A percentile compares a stretch with the other conserved stretches of the same genome.
phyloP scores from a whole-genome alignment of 2,797 vertebrate species.

The Tragelaphus eurycerus region DNA sequence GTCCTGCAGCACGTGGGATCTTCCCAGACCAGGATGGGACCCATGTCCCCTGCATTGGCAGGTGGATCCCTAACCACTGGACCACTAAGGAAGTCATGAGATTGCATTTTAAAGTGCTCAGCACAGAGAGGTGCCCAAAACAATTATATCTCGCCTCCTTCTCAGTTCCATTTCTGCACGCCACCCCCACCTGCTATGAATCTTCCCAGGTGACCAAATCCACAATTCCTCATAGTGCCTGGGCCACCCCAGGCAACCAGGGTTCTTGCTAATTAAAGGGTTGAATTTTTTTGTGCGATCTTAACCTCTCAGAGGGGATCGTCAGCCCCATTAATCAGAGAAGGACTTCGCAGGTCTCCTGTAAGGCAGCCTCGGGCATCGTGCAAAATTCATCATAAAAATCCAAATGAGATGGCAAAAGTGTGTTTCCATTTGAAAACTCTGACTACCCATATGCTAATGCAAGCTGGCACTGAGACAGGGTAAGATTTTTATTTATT shows the following conservation, averaged over 20 bases:
- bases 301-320: constrained; percentile 64
- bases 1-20: background rate
- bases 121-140: background rate
- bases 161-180: background rate
- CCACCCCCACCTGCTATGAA: accelerated
- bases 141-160: background rate
- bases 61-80: background rate
- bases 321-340: constrained; percentile 72
- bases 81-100: background rate
- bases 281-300: constrained; percentile 64
- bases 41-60: background rate
- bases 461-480: constrained; percentile 5
- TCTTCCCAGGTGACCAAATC: background rate
- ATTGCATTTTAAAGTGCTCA: background rate
- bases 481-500: constrained; percentile 44
- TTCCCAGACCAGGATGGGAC: background rate
- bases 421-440: constrained; percentile 51
- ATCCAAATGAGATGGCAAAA: constrained; percentile 67
- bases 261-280: constrained; percentile 73
- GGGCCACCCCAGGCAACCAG: background rate
- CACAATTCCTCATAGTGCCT: background rate
- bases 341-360: constrained; percentile 50
- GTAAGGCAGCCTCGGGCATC: constrained; percentile 57
- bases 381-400: constrained; percentile 74
- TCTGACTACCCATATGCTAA: constrained; percentile 54